Percentiles rank a stretch among this genome's conserved stretches.
phyloP scores from a whole-genome alignment of 2,888 invertebrate species.

The Hetaerina titia region DNA sequence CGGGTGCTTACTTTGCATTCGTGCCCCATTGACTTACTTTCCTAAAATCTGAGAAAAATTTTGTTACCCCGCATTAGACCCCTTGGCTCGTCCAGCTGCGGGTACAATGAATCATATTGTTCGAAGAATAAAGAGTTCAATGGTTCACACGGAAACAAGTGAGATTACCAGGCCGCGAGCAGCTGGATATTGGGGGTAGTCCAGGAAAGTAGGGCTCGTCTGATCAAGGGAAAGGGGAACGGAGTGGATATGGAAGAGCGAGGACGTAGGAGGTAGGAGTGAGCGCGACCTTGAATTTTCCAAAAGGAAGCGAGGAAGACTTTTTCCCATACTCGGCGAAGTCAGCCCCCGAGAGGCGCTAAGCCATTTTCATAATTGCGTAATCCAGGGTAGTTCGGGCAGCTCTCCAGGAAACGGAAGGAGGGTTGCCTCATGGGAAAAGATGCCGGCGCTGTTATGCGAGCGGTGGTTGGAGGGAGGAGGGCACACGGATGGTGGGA shows the following conservation, averaged over 20 bases:
- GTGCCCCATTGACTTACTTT: no score
- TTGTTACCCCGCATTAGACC: no score
- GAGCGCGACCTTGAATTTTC: conserved; percentile 5
- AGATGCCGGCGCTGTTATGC: neutral
- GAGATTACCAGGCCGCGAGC: neutral
- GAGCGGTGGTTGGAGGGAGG: neutral
- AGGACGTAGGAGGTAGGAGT: neutral
- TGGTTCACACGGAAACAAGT: neutral
- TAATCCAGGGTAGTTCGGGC: neutral
- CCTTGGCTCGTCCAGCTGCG: neutral
- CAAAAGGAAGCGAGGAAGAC: neutral
- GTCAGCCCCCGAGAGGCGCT: neutral
- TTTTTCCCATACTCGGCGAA: neutral
- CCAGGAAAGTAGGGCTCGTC: neutral
- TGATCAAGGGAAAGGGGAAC: neutral
- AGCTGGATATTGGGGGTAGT: neutral
- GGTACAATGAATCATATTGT: neutral
- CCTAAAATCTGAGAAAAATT: no score
- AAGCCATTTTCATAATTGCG: neutral
- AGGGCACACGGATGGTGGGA: neutral
- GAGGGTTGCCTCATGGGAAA: neutral
- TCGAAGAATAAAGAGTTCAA: neutral
- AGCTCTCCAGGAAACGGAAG: neutral
- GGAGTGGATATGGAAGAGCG: neutral
- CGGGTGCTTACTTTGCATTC: no score